Evolutionary conservation across 2,888 invertebrate genomes (phyloP).

Genomic region (Dicycla oo): DNA sequence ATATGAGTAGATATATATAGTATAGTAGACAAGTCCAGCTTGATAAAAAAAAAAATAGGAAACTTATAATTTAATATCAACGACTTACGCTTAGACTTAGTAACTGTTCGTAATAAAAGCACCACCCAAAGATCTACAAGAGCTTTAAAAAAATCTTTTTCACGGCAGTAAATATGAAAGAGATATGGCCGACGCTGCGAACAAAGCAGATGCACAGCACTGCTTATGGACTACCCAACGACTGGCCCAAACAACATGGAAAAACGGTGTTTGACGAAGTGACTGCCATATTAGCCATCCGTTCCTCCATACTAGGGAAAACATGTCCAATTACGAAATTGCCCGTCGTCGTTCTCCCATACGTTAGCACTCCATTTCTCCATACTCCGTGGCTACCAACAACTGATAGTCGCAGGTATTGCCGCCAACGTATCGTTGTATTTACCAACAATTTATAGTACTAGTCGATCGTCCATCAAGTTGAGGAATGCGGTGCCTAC

Average conservation of each 20-base stretch:
- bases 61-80: not conserved
- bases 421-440: constrained; percentile 4
- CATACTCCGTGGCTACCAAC: constrained; percentile 5
- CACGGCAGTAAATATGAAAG: not conserved
- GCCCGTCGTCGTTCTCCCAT: no score
- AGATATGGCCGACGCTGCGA: no score
- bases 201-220: not conserved
- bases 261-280: not conserved
- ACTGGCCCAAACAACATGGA: not conserved
- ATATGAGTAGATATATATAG: not conserved
- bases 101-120: not conserved
- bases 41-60: not conserved
- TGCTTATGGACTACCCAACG: not conserved
- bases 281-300: not conserved
- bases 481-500: constrained; percentile 41
- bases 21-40: not conserved
- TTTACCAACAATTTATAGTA: constrained; percentile 34
- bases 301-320: not conserved
- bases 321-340: not conserved
- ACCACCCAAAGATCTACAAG: not conserved
- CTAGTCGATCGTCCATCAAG: constrained; percentile 35
- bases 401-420: not conserved
- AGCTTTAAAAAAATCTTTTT: not conserved
- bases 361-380: constrained; percentile 10
- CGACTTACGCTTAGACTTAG: no score